Conservation (phyloP, 2,888 invertebrate species). For the Macaria notata region DNA sequence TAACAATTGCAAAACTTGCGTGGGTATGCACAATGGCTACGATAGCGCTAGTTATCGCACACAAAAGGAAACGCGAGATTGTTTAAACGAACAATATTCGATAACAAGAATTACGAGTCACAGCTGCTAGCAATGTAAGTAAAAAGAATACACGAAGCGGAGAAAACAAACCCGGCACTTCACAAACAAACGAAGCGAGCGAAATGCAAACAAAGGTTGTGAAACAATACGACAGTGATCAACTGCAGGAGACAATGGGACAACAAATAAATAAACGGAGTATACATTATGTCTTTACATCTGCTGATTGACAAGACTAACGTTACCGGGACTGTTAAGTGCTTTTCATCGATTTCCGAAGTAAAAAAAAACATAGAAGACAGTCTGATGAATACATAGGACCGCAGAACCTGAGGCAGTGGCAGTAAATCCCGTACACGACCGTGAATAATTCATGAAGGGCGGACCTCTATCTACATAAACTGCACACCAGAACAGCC, state of each 20-base stretch:
- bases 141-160: slow-evolving; percentile 53
- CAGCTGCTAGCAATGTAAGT: slow-evolving; percentile 52
- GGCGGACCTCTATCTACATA: slow-evolving; percentile 36
- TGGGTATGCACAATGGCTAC: slow-evolving; percentile 32
- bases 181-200: slow-evolving; percentile 66
- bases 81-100: slow-evolving; percentile 53
- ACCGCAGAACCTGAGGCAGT: slow-evolving; percentile 30
- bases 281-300: slow-evolving; percentile 53
- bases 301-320: slow-evolving; percentile 77
- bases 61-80: slow-evolving; percentile 43
- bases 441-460: slow-evolving; percentile 68
- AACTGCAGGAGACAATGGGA: slow-evolving; percentile 67
- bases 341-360: slow-evolving; percentile 63
- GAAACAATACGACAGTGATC: slow-evolving; percentile 74
- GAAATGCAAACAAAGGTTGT: slow-evolving; percentile 72
- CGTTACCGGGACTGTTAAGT: slow-evolving; percentile 53
- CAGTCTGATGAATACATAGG: too few relatives aligned
- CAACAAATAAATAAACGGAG: slow-evolving; percentile 73
- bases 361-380: slow-evolving; percentile 59
- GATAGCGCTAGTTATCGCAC: slow-evolving; percentile 33
- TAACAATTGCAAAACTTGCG: not conserved
- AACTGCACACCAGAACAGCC: slow-evolving; percentile 35
- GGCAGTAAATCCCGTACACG: slow-evolving; percentile 57
- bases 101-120: slow-evolving; percentile 55
- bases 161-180: slow-evolving; percentile 61